Base-by-base conservation (phyloP, 2,888 invertebrate genomes). In the Pseudeuparius sepicola region DNA sequence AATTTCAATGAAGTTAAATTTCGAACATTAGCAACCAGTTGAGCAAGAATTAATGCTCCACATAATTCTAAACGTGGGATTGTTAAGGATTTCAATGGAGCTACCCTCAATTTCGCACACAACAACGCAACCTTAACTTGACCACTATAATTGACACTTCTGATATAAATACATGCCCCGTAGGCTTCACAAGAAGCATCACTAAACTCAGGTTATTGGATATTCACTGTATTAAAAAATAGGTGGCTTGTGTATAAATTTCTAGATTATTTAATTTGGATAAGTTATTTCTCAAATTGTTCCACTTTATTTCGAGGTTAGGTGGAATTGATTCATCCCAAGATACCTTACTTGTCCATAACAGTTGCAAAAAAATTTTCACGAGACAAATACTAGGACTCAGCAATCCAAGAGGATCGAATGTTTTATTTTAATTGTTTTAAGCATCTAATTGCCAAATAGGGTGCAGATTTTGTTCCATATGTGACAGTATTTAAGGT, bases 11-110 rank as follows among this genome's bases (percentile, higher is more conserved):
- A n/a, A n/a, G n/a, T n/a, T n/a, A n/a, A n/a, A n/a, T n/a, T n/a
- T n/a, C n/a, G n/a, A n/a, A n/a, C n/a, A n/a, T n/a, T n/a, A n/a
- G n/a, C n/a, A n/a, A n/a, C n/a, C n/a, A n/a, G n/a, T n/a, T n/a
- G n/a, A n/a, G n/a, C n/a, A 18, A 16, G 15, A 4, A 34, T 6
- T 10, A 37, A 25, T 9, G 34, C 34, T 9, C 26, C 34, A 27
- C 39, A 39, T 3, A 35, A 18, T 14, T 31, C 38, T 6, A 41
- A 13, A n/a, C 37, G n/a, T 6, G 37, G 31, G 12, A 37, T 18
- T 5, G 41, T 37, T 16, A 38, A 14, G 3, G 31, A 24, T 23
- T 38, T 38, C 10, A 37, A 10, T 6, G 41, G 35, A 7, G 35
- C 41, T 11, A 41, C 41, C 14, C 14, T 34, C 4, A 14, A 13